phyloP scores from a whole-genome alignment of 1,140 invertebrate genomes.

The Drosophila arizonae region DNA sequence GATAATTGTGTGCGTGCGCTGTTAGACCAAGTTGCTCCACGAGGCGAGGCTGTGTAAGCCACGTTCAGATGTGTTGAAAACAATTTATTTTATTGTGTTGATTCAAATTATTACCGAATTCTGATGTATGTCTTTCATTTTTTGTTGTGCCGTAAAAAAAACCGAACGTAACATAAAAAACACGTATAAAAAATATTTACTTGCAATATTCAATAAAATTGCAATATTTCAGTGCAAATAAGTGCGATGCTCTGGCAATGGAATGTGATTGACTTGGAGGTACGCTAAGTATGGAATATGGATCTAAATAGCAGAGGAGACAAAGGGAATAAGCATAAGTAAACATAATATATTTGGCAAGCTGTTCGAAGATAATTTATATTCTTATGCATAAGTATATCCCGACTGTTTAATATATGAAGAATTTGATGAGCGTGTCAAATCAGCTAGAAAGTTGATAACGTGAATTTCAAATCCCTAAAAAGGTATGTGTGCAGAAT shows the following conservation, averaged over 20 bases:
- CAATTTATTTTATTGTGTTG: constrained; percentile 20
- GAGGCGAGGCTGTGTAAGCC: background rate
- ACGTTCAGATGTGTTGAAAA: constrained; percentile 25
- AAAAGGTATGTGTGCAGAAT: too few relatives aligned
- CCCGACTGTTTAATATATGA: too few relatives aligned
- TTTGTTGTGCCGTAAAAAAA: background rate
- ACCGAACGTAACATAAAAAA: too few relatives aligned
- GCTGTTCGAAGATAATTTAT: too few relatives aligned
- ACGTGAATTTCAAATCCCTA: too few relatives aligned
- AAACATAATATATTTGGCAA: too few relatives aligned
- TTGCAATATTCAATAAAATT: constrained; percentile 9
- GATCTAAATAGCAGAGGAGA: background rate
- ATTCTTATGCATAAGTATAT: too few relatives aligned
- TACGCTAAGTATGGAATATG: background rate
- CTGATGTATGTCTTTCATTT: background rate
- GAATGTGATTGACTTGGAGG: background rate
- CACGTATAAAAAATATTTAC: constrained; percentile 2
- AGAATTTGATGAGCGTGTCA: too few relatives aligned
- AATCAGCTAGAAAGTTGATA: too few relatives aligned
- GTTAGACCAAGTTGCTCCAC: constrained; percentile 24
- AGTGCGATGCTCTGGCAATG: background rate
- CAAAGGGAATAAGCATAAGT: background rate
- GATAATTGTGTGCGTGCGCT: constrained; percentile 76
- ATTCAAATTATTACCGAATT: constrained; percentile 8
- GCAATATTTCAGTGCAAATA: constrained; percentile 1